Base-by-base conservation (phyloP, 2,797 vertebrate species). In the Channallabes apus region DNA sequence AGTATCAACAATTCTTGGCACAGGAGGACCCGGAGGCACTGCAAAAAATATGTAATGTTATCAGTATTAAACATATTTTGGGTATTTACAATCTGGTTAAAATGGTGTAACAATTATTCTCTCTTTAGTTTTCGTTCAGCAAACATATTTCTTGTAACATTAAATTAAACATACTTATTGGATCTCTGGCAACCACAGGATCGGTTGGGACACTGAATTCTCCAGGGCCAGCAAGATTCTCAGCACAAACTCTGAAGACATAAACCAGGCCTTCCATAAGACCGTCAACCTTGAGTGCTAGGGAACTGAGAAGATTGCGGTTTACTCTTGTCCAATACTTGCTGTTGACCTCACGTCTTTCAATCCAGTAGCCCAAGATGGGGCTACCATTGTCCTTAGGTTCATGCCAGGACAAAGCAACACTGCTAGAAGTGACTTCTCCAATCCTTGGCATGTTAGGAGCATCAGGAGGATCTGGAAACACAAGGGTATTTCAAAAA, bases 351-450 rank as follows among this genome's bases (percentile, higher is more conserved):
- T 99, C 98, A 92, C 98, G 98, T 91, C 96, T 98, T 94, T 99
- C 98, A 83, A 99, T 96, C 98, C 98, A 99, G 89, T 99, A 99
- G 79, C 98, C 98, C 89, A 98, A 92, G 92, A 99, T 99, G 0
- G 98, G 98, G 89, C 98, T 99, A 86, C 98, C 98, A 0, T 99
- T 99, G 90, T 99, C 98, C 90, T 99, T 99, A 6, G 98, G 98
- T 90, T 99, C 98, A 51, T 99, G 97, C 98, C 98, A 99, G 88
- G 96, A 98, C 90, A 99, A 96, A 88, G 96, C 86, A 92, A 96
- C 97, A 20, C 93, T 96, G 91, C 92, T 97, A 1, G 95, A 95
- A 0, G 96, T 97, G 86, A 97, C 96, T 86, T 99, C 98, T 78
- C 96, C 96, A 71, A 99, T 95, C 90, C 95, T 94, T 84, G 98